phyloP scores from a whole-genome alignment of 2,113 vertebrate genomes.

The Apteryx owenii region DNA sequence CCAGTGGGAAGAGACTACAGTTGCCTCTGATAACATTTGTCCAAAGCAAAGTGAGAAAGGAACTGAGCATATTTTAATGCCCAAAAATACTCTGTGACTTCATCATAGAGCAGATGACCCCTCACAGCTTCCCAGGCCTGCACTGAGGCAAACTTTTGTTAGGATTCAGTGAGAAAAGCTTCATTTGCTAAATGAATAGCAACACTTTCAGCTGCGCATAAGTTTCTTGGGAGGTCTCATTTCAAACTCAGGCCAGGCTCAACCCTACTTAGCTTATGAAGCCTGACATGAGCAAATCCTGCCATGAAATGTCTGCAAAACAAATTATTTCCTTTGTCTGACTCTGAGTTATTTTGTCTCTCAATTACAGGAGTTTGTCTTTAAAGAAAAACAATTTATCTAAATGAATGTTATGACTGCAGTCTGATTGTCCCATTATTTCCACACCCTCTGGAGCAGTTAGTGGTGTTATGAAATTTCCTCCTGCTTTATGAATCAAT shows the following conservation, averaged over 20 bases:
- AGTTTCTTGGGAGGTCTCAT: background rate
- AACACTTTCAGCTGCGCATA: background rate
- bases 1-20: background rate
- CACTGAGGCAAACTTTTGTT: background rate
- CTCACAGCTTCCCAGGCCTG: background rate
- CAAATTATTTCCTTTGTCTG: background rate
- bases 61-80: background rate
- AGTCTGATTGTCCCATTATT: background rate
- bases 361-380: background rate
- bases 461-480: background rate
- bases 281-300: background rate
- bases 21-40: background rate
- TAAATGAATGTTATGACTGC: background rate
- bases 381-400: conserved; percentile 23
- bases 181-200: background rate
- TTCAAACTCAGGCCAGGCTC: background rate
- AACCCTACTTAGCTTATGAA: background rate
- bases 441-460: background rate
- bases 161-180: background rate
- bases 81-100: background rate
- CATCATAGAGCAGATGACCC: fast-evolving
- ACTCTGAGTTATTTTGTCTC: background rate
- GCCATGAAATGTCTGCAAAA: conserved; percentile 1
- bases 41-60: background rate
- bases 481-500: conserved; percentile 21